Percentiles rank a stretch among this genome's conserved stretches.
Evolutionary conservation across 2,888 invertebrate species (phyloP).

Genomic region (Aporophyla lueneburgensis): DNA sequence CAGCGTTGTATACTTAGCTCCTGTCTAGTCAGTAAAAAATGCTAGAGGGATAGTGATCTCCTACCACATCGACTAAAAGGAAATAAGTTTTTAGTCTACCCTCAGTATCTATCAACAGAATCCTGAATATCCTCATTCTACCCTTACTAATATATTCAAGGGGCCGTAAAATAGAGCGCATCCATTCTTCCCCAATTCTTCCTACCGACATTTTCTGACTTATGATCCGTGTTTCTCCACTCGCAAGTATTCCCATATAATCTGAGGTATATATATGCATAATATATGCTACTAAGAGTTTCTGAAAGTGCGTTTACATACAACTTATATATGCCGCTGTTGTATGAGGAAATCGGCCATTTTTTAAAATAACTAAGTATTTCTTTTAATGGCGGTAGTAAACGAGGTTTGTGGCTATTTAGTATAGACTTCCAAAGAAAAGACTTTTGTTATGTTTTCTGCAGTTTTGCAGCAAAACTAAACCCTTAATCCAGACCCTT

Average conservation of each 20-base stretch:
- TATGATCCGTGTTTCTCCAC: constrained; percentile 54
- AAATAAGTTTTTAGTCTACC: neutral
- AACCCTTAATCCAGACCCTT: too few species aligned
- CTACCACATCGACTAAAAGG: neutral
- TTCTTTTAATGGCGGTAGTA: constrained; percentile 10
- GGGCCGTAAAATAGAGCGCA: constrained; percentile 34
- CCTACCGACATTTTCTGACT: constrained; percentile 40
- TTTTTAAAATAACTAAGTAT: constrained; percentile 35
- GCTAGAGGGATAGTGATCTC: too few species aligned
- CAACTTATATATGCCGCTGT: constrained; percentile 47
- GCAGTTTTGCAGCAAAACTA: neutral
- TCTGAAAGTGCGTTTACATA: constrained; percentile 58
- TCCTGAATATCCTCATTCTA: neutral
- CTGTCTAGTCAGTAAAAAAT: too few species aligned
- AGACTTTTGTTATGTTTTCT: neutral
- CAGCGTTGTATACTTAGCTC: too few species aligned
- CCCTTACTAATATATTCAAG: constrained; percentile 31
- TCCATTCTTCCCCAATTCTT: constrained; percentile 45
- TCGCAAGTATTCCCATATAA: constrained; percentile 62
- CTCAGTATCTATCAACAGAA: neutral
- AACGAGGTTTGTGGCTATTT: neutral
- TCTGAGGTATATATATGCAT: constrained; percentile 64
- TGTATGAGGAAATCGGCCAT: constrained; percentile 13
- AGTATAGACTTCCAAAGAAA: neutral
- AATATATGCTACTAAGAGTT: constrained; percentile 63